phyloP scores from a whole-genome alignment of 2,113 vertebrate genomes.

The Buteo buteo region DNA sequence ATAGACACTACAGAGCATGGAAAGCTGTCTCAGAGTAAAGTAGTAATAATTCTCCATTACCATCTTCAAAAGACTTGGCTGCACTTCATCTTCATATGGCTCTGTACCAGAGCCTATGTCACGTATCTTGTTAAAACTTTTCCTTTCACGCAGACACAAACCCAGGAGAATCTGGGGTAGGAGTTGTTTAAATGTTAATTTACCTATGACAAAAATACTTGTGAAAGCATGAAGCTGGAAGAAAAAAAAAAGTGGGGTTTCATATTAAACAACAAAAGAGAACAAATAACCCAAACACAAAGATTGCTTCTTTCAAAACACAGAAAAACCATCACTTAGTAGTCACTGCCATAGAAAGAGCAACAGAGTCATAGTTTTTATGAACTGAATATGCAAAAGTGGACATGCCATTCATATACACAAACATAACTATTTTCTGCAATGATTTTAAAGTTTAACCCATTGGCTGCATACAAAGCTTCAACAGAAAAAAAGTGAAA shows the following conservation, averaged over 20 bases:
- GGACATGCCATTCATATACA: rapidly evolving
- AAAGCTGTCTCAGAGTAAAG: neutral
- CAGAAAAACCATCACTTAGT: neutral
- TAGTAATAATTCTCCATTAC: neutral
- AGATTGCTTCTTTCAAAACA: neutral
- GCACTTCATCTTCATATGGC: neutral
- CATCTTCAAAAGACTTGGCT: neutral
- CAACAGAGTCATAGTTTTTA: neutral
- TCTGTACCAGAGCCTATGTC: neutral
- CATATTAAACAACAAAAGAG: neutral
- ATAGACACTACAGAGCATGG: neutral
- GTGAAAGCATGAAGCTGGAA: neutral
- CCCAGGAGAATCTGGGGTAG: neutral
- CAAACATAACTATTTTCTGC: neutral
- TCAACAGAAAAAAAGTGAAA: neutral
- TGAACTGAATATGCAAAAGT: neutral
- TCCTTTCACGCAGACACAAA: neutral
- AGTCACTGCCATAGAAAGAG: neutral
- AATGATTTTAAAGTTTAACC: neutral
- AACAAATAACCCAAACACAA: neutral
- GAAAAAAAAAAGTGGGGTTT: neutral
- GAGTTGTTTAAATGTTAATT: neutral
- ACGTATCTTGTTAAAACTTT: neutral
- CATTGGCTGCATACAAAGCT: rapidly evolving
- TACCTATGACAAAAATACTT: neutral